Conservation (phyloP, 2,888 invertebrate genomes). For the Rotaria socialis region DNA sequence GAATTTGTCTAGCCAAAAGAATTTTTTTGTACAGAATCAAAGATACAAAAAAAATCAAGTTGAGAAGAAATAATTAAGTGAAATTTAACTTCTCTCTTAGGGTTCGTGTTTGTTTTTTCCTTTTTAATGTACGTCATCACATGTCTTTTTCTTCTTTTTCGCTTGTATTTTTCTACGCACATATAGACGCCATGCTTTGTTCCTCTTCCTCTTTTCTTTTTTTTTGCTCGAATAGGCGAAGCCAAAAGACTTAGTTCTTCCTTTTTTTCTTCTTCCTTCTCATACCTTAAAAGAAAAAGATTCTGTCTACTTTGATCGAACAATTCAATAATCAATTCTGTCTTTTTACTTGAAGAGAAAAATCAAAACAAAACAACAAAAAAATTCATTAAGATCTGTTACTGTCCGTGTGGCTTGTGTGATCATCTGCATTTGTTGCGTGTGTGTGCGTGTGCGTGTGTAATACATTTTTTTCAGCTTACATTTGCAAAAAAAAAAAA, state of each 20-base stretch:
- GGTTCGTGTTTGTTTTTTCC: neutral
- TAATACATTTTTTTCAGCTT: neutral
- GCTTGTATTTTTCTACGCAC: conserved; percentile 29
- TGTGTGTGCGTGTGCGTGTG: neutral
- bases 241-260: neutral
- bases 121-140: conserved; percentile 6
- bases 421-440: conserved; percentile 24
- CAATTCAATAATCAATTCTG: conserved; percentile 12
- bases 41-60: neutral
- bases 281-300: neutral
- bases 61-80: conserved; percentile 9
- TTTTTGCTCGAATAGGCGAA: conserved; percentile 12
- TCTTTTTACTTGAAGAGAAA: neutral
- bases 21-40: neutral
- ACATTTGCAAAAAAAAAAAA: neutral
- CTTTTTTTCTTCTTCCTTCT: neutral
- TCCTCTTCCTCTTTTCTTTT: neutral
- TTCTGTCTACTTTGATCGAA: neutral
- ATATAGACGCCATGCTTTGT: neutral
- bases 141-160: neutral
- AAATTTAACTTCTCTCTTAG: conserved; percentile 8
- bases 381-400: neutral
- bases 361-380: neutral
- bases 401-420: neutral
- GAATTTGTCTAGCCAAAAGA: neutral